Evolutionary conservation across 92 coral and sea anemone species (phyloP).

Genomic region (Zoanthus sansibaricus): DNA sequence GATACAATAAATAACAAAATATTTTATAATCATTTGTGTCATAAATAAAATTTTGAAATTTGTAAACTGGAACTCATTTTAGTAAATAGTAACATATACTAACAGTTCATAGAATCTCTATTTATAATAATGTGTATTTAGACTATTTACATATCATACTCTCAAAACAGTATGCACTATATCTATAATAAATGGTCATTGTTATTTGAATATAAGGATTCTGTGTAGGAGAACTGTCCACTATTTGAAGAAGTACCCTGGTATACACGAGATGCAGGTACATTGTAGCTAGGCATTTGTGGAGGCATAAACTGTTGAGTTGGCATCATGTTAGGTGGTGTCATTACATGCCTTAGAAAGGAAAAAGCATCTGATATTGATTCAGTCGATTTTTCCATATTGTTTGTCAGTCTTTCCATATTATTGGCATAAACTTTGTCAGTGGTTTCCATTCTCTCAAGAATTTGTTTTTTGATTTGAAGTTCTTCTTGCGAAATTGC

Average conservation of each 20-base stretch:
- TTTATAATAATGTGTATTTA: background rate
- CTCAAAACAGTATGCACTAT: slow-evolving; percentile 4
- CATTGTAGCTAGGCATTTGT: slow-evolving; percentile 5
- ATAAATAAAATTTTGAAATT: slow-evolving; percentile 2
- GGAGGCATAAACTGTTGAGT: slow-evolving; percentile 6
- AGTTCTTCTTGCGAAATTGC: slow-evolving; percentile 5
- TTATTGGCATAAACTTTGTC: slow-evolving; percentile 3
- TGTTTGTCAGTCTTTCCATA: background rate
- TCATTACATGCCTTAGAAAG: slow-evolving; percentile 4
- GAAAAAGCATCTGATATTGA: slow-evolving; percentile 3
- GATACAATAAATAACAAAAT: background rate
- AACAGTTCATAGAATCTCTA: slow-evolving; percentile 1
- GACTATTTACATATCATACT: slow-evolving; percentile 2
- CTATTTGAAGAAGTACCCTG: slow-evolving; percentile 5
- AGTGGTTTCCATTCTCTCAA: background rate
- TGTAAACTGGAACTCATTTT: slow-evolving; percentile 6
- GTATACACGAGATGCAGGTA: slow-evolving; percentile 2
- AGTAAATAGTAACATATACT: background rate
- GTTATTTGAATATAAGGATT: background rate
- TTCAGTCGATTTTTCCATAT: background rate
- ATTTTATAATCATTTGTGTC: slow-evolving; percentile 5
- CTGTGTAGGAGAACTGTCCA: slow-evolving; percentile 6
- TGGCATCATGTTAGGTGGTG: background rate
- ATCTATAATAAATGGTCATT: slow-evolving; percentile 1
- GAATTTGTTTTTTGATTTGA: background rate